A percentile compares a stretch with the other conserved stretches of the same genome.
Conservation (phyloP, 2,113 vertebrate species). For the Rhabdornis inornatus region DNA sequence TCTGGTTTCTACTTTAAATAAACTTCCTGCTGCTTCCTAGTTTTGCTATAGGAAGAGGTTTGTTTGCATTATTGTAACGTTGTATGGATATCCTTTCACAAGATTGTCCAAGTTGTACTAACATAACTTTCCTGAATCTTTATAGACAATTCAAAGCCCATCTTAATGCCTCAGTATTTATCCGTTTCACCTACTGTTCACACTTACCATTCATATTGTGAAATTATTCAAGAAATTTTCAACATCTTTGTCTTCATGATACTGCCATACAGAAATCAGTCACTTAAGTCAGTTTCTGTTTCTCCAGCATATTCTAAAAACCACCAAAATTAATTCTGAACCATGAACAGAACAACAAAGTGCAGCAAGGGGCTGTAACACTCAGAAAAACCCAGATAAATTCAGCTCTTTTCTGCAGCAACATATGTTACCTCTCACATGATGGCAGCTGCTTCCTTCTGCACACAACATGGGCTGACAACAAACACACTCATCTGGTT, state of each 20-base stretch:
- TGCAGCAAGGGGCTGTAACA: fast-evolving
- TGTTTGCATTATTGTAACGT: background rate
- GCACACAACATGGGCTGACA: background rate
- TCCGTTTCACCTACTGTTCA: background rate
- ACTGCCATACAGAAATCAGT: background rate
- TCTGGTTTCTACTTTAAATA: background rate
- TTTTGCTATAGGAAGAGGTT: too few species aligned
- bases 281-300: fast-evolving
- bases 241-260: background rate
- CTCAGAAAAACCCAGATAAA: background rate
- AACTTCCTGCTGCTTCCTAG: background rate
- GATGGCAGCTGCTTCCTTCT: background rate
- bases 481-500: background rate
- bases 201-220: background rate
- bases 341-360: background rate
- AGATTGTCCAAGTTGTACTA: background rate
- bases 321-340: background rate
- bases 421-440: background rate
- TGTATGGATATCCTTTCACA: background rate
- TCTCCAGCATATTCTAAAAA: background rate
- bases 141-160: background rate
- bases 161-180: background rate
- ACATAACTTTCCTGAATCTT: background rate
- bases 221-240: background rate
- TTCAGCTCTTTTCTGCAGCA: background rate